Evolutionary conservation across 2,113 vertebrate genomes (phyloP).

Genomic region (Mormyrus lacerda): DNA sequence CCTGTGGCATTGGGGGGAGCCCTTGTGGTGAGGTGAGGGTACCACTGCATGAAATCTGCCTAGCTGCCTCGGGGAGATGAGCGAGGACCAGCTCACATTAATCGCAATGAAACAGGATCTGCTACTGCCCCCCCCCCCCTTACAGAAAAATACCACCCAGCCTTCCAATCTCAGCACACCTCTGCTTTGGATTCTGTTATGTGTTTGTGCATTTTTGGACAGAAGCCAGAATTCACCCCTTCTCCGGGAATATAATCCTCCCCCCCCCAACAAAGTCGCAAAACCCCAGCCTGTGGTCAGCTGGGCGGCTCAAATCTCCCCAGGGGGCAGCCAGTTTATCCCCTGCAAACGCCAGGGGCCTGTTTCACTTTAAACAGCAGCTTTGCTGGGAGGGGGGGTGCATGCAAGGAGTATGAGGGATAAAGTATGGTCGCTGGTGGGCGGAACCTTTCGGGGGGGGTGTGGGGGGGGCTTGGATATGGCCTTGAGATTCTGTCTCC

Average conservation of each 20-base stretch:
- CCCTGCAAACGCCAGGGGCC: not conserved
- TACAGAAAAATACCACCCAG: not conserved
- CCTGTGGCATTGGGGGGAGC: constrained; percentile 17
- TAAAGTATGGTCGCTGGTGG: not conserved
- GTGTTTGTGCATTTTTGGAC: not conserved
- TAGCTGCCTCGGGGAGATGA: constrained; percentile 51
- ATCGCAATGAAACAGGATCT: constrained; percentile 44
- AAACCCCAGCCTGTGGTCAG: not conserved
- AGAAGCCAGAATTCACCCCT: constrained; percentile 26
- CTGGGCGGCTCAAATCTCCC: constrained; percentile 23
- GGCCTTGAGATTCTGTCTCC: not conserved
- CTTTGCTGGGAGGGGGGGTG: not conserved
- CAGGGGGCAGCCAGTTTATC: constrained; percentile 14
- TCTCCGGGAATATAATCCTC: constrained; percentile 19
- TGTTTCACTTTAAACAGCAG: not conserved
- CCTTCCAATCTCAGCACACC: not conserved
- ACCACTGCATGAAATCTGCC: constrained; percentile 65
- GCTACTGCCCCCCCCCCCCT: constrained; percentile 2
- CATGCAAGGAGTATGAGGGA: not conserved
- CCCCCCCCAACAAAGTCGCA: not conserved
- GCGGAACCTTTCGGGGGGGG: not conserved
- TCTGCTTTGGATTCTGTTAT: constrained; percentile 7
- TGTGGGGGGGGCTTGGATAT: not conserved
- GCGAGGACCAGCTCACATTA: constrained; percentile 38
- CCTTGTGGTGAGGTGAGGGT: constrained; percentile 56